A percentile compares a stretch with the other conserved stretches of the same genome.
Evolutionary conservation across 2,888 invertebrate genomes (phyloP).

Genomic region (Cryptus armator): DNA sequence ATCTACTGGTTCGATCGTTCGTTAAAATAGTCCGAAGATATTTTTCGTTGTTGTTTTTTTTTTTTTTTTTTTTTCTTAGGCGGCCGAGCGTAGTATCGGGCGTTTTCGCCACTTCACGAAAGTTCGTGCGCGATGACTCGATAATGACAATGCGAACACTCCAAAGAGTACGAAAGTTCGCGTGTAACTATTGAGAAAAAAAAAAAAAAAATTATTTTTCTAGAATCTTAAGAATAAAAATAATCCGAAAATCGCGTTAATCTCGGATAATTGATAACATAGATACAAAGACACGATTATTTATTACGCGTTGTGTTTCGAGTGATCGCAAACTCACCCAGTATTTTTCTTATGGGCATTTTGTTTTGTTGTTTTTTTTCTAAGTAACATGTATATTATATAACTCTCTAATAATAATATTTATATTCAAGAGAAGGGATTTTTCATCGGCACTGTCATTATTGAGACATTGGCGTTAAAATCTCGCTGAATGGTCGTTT

Average conservation of each 20-base stretch:
- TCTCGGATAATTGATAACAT: conserved; percentile 11
- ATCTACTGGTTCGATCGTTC: conserved; percentile 22
- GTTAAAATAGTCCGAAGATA: neutral
- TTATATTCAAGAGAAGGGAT: conserved; percentile 60
- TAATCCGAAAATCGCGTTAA: conserved; percentile 26
- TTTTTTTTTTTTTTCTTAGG: conserved; percentile 14
- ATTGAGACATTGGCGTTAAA: conserved; percentile 29
- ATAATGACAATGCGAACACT: conserved; percentile 39
- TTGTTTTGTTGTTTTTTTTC: conserved; percentile 34
- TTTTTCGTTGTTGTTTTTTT: neutral
- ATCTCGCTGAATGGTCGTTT: conserved; percentile 33
- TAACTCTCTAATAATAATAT: conserved; percentile 63
- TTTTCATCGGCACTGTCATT: conserved; percentile 32
- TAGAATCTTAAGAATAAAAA: conserved; percentile 55
- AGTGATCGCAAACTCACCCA: conserved; percentile 52
- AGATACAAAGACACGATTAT: conserved; percentile 1
- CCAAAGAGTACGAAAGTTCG: conserved; percentile 34
- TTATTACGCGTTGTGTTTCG: conserved; percentile 41
- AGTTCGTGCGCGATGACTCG: conserved; percentile 40
- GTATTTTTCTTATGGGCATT: conserved; percentile 62
- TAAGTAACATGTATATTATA: conserved; percentile 47
- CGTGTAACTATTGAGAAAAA: conserved; percentile 35
- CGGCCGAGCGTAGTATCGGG: conserved; percentile 47
- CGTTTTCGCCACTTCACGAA: conserved; percentile 45
- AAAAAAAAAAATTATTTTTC: conserved; percentile 67